Base-by-base conservation (phyloP, 1,140 invertebrate genomes). In the Oreohelix idahoensis region DNA sequence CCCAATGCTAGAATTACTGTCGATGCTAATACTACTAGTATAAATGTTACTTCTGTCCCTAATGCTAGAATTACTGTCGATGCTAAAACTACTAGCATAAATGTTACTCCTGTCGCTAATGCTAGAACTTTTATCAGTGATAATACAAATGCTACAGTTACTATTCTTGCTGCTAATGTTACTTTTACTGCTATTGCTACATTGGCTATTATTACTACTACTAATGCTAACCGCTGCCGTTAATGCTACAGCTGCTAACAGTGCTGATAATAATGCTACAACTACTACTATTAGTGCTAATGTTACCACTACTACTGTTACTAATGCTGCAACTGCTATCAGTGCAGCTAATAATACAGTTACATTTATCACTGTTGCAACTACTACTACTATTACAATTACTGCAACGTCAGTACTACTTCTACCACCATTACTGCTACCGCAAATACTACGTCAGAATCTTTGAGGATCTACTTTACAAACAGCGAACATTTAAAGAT, bases 211-310 rank as follows among this genome's bases (percentile, higher is more conserved):
- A 79, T 20, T 79, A 39, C 42, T 71, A 70, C 39, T 71, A 32
- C 66, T 80, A 70, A 10, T 71, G 5, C 42, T 45, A 80, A 79
- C 36, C 69, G 15, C 38, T 79, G 42, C 63, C 39, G 15, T n/a
- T 79, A 69, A 2, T 69, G 69, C 63, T 79, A 39, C 63, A 39
- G 38, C 38, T 79, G 38, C 26, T 79, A 69, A 36, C 69, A 35
- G 13, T 79, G 69, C 63, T 69, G 29, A 36, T 79, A 79, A 36
- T 69, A 39, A 20, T 80, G 38, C 66, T 80, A 45, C 58, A 71
- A 42, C 63, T 80, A n/a, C 42, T 17, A 71, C 36, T 74, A 39
- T 11, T 74, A 53, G 36, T 75, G 38, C 36, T 42, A 75, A 20
- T 75, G 29, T 36, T 75, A 66, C 63, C 8, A 66, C 32, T 66